These are phyloP conservation scores for Megaleporinus macrocephalus DNA, from an alignment of 2,113 vertebrate genomes.

Conservation along the genomic window DNA sequence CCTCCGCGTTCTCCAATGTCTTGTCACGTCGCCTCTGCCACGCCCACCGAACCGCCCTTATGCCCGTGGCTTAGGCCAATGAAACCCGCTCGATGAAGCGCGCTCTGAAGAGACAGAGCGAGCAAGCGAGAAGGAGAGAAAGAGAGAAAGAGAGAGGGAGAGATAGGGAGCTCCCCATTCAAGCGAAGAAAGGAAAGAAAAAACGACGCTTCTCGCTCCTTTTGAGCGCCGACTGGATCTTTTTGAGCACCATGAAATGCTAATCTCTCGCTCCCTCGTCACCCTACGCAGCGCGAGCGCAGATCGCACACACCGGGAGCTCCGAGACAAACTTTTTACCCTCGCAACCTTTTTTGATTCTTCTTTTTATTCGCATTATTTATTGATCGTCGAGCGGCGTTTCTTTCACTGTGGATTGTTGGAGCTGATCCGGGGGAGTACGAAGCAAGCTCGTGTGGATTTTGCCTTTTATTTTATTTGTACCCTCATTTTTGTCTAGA, in stretches of 20 bases:
- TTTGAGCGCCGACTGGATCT: not conserved
- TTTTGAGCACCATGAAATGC: not conserved
- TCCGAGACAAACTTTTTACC: conserved; percentile 34
- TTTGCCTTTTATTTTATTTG: conserved; percentile 49
- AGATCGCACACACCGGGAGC: not conserved
- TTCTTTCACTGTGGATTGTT: conserved; percentile 51
- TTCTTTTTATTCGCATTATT: conserved; percentile 26
- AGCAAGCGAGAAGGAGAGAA: not conserved
- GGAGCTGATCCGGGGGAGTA: conserved; percentile 15
- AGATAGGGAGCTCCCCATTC: not conserved
- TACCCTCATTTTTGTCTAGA: conserved; percentile 21
- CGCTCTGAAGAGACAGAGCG: not conserved
- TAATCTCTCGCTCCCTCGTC: no score
- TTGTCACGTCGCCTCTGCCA: no score
- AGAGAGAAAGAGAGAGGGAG: not conserved
- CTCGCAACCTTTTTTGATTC: conserved; percentile 29
- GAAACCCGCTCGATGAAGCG: not conserved
- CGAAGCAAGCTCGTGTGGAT: conserved; percentile 26
- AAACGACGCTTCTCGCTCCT: not conserved
- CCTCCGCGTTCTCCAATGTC: no score
- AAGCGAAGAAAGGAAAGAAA: not conserved
- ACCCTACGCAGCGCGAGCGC: no score
- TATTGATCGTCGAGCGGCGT: conserved; percentile 15
- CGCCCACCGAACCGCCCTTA: not conserved
- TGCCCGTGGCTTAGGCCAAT: no score